Evolutionary conservation across 2,888 invertebrate genomes (phyloP).

Genomic region (Steinernema hermaphroditum): DNA sequence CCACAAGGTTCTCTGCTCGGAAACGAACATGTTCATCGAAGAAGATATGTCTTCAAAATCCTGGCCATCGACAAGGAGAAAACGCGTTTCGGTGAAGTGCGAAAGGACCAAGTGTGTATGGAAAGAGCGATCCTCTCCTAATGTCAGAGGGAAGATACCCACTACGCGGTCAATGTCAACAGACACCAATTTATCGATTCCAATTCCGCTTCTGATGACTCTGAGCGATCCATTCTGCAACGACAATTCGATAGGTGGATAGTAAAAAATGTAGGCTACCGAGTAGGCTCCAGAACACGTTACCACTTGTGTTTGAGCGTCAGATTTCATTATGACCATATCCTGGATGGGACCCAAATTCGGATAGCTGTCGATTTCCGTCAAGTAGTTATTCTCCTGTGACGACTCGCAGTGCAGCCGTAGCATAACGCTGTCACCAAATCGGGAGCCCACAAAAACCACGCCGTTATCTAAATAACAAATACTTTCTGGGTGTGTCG

Average conservation of each 20-base stretch:
- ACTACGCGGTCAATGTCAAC: constrained; percentile 74
- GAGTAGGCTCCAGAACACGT: constrained; percentile 96
- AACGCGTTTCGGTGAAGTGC: constrained; percentile 88
- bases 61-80: constrained; percentile 83
- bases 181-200: constrained; percentile 83
- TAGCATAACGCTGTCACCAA: constrained; percentile 94
- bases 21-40: constrained; percentile 71
- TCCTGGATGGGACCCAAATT: constrained; percentile 90
- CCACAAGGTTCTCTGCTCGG: constrained; percentile 20
- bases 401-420: constrained; percentile 64
- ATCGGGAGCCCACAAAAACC: constrained; percentile 86
- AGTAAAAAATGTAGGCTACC: constrained; percentile 79
- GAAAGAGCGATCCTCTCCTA: constrained; percentile 32
- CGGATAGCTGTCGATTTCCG: constrained; percentile 93
- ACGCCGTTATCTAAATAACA: constrained; percentile 98
- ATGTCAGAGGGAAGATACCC: constrained; percentile 42
- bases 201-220: constrained; percentile 96
- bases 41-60: constrained; percentile 82
- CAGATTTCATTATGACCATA: constrained; percentile 68
- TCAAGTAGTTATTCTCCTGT: constrained; percentile 61
- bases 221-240: constrained; percentile 95
- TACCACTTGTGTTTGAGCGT: constrained; percentile 92
- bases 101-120: constrained; percentile 88
- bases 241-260: constrained; percentile 68
- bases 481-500: constrained; percentile 87